Percentiles rank a stretch among this genome's conserved stretches.
Evolutionary conservation across 1,140 invertebrate genomes (phyloP).

Genomic region (Tyrophagus putrescentiae): DNA sequence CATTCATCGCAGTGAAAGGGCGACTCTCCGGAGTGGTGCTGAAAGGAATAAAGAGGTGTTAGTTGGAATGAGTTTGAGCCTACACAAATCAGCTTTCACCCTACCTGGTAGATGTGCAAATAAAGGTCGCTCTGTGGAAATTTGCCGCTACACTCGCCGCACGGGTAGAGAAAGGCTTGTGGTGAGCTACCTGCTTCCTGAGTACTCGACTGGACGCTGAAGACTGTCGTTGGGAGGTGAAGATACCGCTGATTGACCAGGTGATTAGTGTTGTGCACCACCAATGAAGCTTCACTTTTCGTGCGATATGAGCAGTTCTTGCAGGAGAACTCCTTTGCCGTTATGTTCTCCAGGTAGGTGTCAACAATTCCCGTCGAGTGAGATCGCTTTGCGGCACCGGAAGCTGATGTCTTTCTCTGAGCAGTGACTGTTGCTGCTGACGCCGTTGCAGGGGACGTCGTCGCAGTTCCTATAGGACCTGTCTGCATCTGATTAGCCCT

Average conservation of each 20-base stretch:
- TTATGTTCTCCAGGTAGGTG: neutral
- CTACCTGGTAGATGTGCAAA: constrained; percentile 18
- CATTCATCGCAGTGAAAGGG: constrained; percentile 18
- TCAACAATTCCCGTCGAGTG: neutral
- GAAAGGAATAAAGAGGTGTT: neutral
- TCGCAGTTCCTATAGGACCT: neutral
- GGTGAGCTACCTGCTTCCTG: neutral
- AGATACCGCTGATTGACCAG: constrained; percentile 8
- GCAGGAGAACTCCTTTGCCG: neutral
- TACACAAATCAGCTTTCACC: neutral
- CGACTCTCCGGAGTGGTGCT: constrained; percentile 7
- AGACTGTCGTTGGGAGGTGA: constrained; percentile 14
- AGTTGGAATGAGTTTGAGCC: neutral
- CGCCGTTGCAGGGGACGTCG: neutral
- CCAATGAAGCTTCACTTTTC: constrained; percentile 9
- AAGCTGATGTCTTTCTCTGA: neutral
- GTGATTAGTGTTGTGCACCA: constrained; percentile 14
- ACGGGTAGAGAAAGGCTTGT: constrained; percentile 6
- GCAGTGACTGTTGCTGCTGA: neutral
- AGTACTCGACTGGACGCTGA: neutral
- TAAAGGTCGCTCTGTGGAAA: constrained; percentile 5
- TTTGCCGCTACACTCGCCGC: constrained; percentile 7
- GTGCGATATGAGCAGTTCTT: constrained; percentile 2
- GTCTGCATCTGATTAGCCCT: neutral
- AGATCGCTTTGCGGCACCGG: neutral